Evolutionary conservation across 53 echinoderm and acorn worm genomes (phyloP), one percentile per base, ranked within the genome.

Genomic region (Holothuria leucospilota): DNA sequence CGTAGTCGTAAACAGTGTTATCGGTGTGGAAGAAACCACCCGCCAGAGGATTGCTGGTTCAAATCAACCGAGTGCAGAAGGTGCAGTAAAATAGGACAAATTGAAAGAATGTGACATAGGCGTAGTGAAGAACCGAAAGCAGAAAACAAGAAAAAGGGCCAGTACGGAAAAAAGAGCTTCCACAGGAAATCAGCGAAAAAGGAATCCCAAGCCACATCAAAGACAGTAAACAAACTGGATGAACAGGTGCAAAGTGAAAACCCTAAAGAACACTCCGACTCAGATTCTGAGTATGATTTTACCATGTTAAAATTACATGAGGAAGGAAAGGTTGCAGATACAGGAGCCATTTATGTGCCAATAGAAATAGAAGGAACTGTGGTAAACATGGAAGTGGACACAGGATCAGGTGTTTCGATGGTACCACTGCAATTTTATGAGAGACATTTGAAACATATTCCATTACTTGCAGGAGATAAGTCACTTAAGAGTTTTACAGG

Each of bases 401-500:
- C 87, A 15, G 77, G 78, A 62, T 59, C 87, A 9, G 77, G 87
- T 28, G 78, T 71, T 59, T 75, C 87, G 20, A 75, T 86, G 78
- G 29, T 71, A 42, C 87, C 86, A 8, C 0, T 59, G 9, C 29
- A 25, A 39, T 73, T 27, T 59, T 75, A 86, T 30, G 69, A 68
- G 28, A 46, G 58, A 61, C 40, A 56, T 51, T 60, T n/a, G n/a
- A n/a, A n/a, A 42, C 73, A 75, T 62, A 51, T 75, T 49, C 86
- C 74, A 52, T 39, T 86, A 25, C 41, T 75, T 15, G 11, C 75
- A 73, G 71, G 53, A n/a, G n/a, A 62, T 86, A 86, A 86, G 71
- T 26, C 51, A 52, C 84, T 88, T 69, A 81, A 18, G 12, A 88
- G 88, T 59, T 83, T 83, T 53, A 88, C 83, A 66, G 90, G 90